Evolutionary conservation across 2,797 vertebrate species (phyloP).

Genomic region (Sandelia bainsii): DNA sequence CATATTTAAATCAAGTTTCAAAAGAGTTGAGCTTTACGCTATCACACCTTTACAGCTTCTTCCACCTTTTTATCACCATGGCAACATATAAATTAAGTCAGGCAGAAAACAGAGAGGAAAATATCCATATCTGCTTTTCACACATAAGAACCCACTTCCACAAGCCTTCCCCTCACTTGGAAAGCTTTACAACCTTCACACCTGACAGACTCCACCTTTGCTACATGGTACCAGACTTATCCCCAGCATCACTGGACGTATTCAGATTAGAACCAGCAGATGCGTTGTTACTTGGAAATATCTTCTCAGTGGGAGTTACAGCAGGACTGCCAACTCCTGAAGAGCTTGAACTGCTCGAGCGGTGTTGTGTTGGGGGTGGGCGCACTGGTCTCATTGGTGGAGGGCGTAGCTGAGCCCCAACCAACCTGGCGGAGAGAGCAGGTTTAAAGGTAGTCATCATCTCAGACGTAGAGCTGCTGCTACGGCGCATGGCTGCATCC

Average conservation of each 20-base stretch:
- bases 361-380: conserved; percentile 90
- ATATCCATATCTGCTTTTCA: conserved; percentile 38
- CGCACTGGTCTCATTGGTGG: conserved; percentile 89
- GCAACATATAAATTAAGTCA: conserved; percentile 62
- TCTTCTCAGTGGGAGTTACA: conserved; percentile 95
- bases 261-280: conserved; percentile 65
- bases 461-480: conserved; percentile 93
- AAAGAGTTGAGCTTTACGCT: conserved; percentile 44
- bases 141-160: conserved; percentile 35
- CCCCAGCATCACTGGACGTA: conserved; percentile 79
- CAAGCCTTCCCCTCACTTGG: conserved; percentile 16
- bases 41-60: conserved; percentile 46
- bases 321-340: conserved; percentile 95
- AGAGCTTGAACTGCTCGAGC: conserved; percentile 97
- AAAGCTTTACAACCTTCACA: conserved; percentile 34
- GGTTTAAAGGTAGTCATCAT: conserved; percentile 99
- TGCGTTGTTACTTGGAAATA: conserved; percentile 87
- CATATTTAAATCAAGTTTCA: conserved; percentile 68
- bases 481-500: conserved; percentile 94
- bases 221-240: conserved; percentile 87
- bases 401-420: conserved; percentile 91
- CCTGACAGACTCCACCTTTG: conserved; percentile 48
- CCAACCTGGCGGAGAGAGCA: conserved; percentile 90
- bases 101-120: conserved; percentile 50
- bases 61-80: conserved; percentile 51